phyloP scores from a whole-genome alignment of 37 sponge, comb jelly and placozoan genomes.

The Spongilla lacustris region DNA sequence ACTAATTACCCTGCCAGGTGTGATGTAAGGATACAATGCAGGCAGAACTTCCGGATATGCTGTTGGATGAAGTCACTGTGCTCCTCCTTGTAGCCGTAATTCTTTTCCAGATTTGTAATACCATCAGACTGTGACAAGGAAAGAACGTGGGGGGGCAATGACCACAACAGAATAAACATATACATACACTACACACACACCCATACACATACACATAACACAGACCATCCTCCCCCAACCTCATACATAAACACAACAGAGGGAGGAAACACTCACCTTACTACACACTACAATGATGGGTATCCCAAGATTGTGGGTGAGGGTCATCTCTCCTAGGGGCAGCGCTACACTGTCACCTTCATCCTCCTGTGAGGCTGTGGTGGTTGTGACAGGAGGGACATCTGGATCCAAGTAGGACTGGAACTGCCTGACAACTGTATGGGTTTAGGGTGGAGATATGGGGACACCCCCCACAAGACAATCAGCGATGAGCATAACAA shows the following conservation, averaged over 20 bases:
- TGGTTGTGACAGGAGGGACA: conserved; percentile 18
- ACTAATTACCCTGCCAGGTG: neutral
- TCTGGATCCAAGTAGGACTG: conserved; percentile 82
- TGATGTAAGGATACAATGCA: conserved; percentile 77
- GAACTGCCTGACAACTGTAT: conserved; percentile 71
- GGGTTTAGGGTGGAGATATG: neutral
- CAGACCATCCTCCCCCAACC: conserved; percentile 24
- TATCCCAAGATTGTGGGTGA: conserved; percentile 89
- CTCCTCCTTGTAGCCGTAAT: conserved; percentile 88
- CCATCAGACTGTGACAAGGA: conserved; percentile 15
- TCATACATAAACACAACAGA: conserved; percentile 18
- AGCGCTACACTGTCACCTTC: conserved; percentile 71
- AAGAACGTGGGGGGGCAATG: neutral
- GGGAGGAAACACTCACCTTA: conserved; percentile 69
- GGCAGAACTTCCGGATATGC: conserved; percentile 92
- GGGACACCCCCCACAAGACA: neutral
- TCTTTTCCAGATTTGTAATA: conserved; percentile 88
- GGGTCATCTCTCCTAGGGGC: conserved; percentile 87
- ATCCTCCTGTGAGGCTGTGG: conserved; percentile 27
- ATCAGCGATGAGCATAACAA: neutral
- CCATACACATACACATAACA: conserved; percentile 21
- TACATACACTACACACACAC: conserved; percentile 6
- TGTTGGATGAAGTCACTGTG: conserved; percentile 97
- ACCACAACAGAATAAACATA: neutral
- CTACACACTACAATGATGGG: conserved; percentile 91